A percentile compares a stretch with the other conserved stretches of the same genome.
Conservation (phyloP, 2,888 invertebrate genomes). For the Apantesis nais region DNA sequence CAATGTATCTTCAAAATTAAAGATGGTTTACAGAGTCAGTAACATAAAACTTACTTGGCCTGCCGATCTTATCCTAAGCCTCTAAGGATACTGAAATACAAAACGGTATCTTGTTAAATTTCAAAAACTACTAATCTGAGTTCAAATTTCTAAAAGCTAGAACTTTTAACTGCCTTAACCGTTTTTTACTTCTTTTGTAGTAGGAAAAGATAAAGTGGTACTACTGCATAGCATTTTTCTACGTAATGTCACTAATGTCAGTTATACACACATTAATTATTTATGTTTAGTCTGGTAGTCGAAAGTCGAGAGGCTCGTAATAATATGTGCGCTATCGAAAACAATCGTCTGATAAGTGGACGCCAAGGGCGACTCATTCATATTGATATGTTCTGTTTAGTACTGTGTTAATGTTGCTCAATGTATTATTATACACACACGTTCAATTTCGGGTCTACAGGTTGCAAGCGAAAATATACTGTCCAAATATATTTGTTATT, state of each 20-base stretch:
- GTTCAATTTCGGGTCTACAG: not conserved
- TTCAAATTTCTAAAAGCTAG: not conserved
- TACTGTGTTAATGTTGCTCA: conserved; percentile 17
- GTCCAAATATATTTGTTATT: too few species aligned
- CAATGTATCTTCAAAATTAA: not conserved
- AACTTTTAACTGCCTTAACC: too few species aligned
- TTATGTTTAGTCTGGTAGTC: conserved; percentile 62
- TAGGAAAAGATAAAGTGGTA: conserved; percentile 19
- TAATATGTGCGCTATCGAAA: conserved; percentile 68
- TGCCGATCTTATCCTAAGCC: not conserved
- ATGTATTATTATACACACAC: not conserved
- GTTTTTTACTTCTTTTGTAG: not conserved
- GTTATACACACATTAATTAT: conserved; percentile 66
- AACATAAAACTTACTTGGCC: not conserved
- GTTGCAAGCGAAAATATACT: not conserved
- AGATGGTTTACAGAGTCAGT: not conserved
- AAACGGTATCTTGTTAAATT: not conserved
- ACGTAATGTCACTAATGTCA: conserved; percentile 49
- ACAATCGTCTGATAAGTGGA: conserved; percentile 71
- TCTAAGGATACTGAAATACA: not conserved
- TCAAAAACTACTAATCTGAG: not conserved
- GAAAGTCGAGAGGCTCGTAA: conserved; percentile 63
- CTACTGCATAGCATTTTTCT: conserved; percentile 35
- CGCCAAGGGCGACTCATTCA: conserved; percentile 62
- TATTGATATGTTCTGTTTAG: conserved; percentile 50